Conservation (phyloP, 92 coral and sea anemone species). For the Epizoanthus ramosus region DNA sequence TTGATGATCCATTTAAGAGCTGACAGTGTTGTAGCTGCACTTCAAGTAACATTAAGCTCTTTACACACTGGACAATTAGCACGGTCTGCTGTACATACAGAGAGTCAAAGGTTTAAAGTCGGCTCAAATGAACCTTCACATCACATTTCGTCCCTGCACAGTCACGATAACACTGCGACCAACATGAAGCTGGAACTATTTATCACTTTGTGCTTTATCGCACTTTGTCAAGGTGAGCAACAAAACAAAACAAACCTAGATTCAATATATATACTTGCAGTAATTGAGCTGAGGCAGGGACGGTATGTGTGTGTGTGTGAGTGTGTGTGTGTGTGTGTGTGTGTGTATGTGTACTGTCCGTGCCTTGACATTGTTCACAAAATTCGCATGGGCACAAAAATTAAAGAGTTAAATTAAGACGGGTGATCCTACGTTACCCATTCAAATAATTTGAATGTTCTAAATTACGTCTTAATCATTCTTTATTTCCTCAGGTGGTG, state of each 20-base stretch:
- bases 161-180: too few species aligned
- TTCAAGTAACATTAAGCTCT: neutral
- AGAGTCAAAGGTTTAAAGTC: neutral
- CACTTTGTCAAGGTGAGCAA: conserved; percentile 11
- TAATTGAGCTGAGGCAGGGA: too few species aligned
- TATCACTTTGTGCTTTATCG: conserved; percentile 5
- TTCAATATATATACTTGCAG: too few species aligned
- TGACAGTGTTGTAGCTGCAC: neutral
- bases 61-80: neutral
- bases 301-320: too few species aligned
- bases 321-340: too few species aligned
- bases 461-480: neutral
- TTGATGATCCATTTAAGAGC: too few species aligned
- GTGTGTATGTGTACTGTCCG: too few species aligned
- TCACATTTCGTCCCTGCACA: neutral
- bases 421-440: too few species aligned
- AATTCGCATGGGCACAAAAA: too few species aligned
- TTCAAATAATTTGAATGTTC: neutral
- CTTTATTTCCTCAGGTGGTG: conserved; percentile 7
- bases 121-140: neutral
- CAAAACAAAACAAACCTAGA: neutral
- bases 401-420: too few species aligned
- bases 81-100: neutral
- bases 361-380: too few species aligned
- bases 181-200: conserved; percentile 10